Evolutionary conservation across 1,140 invertebrate species (phyloP).

Genomic region (Druon quercuslanigerum): DNA sequence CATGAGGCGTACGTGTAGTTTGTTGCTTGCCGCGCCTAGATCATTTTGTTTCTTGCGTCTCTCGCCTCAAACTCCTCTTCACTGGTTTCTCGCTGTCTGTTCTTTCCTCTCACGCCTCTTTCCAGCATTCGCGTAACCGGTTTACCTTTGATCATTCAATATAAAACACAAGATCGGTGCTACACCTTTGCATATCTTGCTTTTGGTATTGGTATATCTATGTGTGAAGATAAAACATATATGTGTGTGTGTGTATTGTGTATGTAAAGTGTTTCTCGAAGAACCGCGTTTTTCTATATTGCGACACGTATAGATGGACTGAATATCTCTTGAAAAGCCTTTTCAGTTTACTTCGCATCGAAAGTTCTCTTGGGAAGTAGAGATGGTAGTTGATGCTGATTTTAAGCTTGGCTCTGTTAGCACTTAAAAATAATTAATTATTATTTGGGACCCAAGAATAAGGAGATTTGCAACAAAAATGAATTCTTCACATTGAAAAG

Average conservation of each 20-base stretch:
- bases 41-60: conserved; percentile 58
- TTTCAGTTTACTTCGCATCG: not conserved
- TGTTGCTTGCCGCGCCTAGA: conserved; percentile 63
- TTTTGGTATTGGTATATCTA: conserved; percentile 23
- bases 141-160: conserved; percentile 70
- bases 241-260: not conserved
- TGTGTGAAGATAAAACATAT: no score
- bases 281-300: conserved; percentile 26
- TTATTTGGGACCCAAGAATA: no score
- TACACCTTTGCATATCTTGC: conserved; percentile 42
- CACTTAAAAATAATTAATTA: no score
- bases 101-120: conserved; percentile 37
- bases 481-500: no score
- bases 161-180: conserved; percentile 61
- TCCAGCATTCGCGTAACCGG: conserved; percentile 51
- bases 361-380: no score
- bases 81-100: conserved; percentile 36
- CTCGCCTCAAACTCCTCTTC: conserved; percentile 40
- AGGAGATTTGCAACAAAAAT: no score
- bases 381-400: no score
- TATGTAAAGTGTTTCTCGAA: conserved; percentile 1
- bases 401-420: no score
- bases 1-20: conserved; percentile 44
- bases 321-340: not conserved
- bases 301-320: conserved; percentile 36